A percentile compares a stretch with the other conserved stretches of the same genome.
Evolutionary conservation across 1,140 invertebrate species (phyloP).

Genomic region (Lucilia cuprina): DNA sequence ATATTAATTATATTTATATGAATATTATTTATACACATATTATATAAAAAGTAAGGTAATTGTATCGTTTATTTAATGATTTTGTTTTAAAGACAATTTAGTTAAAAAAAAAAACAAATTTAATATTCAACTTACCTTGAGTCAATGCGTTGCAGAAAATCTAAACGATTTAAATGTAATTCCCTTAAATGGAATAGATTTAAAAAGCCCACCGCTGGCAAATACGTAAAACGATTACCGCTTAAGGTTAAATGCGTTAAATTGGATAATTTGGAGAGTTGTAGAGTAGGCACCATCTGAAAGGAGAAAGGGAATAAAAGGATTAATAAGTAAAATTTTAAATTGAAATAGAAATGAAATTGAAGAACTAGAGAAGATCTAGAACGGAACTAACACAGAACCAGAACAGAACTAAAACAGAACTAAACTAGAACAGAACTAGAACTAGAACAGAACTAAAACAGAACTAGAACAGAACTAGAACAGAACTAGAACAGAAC

Average conservation of each 20-base stretch:
- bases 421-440: too few relatives aligned
- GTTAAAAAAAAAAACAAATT: too few relatives aligned
- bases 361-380: too few relatives aligned
- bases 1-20: background rate
- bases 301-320: constrained; percentile 37
- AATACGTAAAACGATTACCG: constrained; percentile 75
- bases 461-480: too few relatives aligned
- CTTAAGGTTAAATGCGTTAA: constrained; percentile 76
- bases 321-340: background rate
- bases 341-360: background rate
- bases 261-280: constrained; percentile 77
- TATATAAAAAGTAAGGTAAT: too few relatives aligned
- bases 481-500: too few relatives aligned
- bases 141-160: constrained; percentile 72
- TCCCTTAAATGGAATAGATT: constrained; percentile 79
- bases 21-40: background rate
- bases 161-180: constrained; percentile 74
- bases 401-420: too few relatives aligned
- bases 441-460: too few relatives aligned
- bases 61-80: too few relatives aligned
- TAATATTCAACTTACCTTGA: constrained; percentile 62
- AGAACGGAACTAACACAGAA: too few relatives aligned
- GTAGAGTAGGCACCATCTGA: constrained; percentile 73
- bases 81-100: too few relatives aligned
- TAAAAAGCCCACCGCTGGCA: constrained; percentile 78